phyloP scores from a whole-genome alignment of 2,888 invertebrate species.

The Sicus ferrugineus region DNA sequence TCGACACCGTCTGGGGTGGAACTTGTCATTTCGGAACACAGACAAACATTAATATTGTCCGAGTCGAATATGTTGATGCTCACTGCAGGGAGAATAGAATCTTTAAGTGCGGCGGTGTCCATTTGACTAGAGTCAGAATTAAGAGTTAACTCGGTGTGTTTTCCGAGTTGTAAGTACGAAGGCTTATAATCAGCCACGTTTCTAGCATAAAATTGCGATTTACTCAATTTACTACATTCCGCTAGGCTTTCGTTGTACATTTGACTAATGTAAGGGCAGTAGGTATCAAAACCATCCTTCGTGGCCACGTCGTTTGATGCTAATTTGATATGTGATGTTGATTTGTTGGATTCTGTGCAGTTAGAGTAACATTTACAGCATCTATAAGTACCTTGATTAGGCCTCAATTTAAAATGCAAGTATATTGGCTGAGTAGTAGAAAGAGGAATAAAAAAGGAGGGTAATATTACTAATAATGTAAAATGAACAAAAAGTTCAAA shows the following conservation, averaged over 20 bases:
- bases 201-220: constrained; percentile 17
- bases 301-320: constrained; percentile 38
- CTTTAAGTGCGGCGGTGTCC: constrained; percentile 14
- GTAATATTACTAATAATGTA: not conserved
- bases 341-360: constrained; percentile 49
- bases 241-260: constrained; percentile 44
- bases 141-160: constrained; percentile 5
- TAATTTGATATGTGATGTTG: constrained; percentile 48
- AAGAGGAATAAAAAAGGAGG: constrained; percentile 41
- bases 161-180: not conserved
- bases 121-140: constrained; percentile 35
- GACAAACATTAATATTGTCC: constrained; percentile 63
- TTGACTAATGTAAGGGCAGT: constrained; percentile 44
- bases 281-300: constrained; percentile 2
- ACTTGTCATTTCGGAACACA: constrained; percentile 51
- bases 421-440: constrained; percentile 55
- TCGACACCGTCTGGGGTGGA: constrained; percentile 23
- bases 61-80: constrained; percentile 67
- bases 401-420: constrained; percentile 56
- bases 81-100: constrained; percentile 48
- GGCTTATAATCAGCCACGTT: not conserved
- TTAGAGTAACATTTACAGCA: constrained; percentile 53
- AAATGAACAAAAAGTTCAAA: not conserved
- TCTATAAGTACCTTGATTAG: constrained; percentile 59
- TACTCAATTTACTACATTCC: constrained; percentile 41